Base-by-base conservation (phyloP, 2,797 vertebrate genomes). In the Silurus lanzhouensis region DNA sequence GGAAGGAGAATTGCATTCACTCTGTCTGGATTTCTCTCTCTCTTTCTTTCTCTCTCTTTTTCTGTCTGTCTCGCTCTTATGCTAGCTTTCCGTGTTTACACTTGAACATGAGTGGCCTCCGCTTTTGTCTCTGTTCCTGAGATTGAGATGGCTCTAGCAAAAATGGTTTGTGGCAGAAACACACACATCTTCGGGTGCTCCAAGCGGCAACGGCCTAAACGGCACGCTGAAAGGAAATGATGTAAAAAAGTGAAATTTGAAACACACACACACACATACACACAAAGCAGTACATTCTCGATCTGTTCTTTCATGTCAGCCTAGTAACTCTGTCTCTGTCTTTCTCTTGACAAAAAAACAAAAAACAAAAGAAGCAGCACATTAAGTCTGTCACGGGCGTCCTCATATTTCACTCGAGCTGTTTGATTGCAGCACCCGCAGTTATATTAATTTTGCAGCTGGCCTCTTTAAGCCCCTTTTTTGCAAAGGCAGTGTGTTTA, bases 1-100 rank as follows among this genome's bases (percentile, higher is more conserved):
- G 76, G 93, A 96, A 95, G 94, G 95, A 97, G 96, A 97, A 97
- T 97, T 97, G 96, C 96, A 95, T 96, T 96, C 81, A 14, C 81
- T 60, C 75, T 86, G 31, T 84, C 82, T 79, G 86, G 91, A 91
- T 94, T 93, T 93, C 93, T 92, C 92, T 94, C 93, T 94, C 90
- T 90, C 91, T 83, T 78, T 80, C 74, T 74, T 67, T 76, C 19
- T 68, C 55, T 6, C n/a, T 61, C 13, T 57, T 6, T 84, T 77
- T 67, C 27, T 76, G 48, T 66, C 61, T 55, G 48, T 68, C 74
- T 78, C 55, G 12, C 64, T 70, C 13, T 60, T 17, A 76, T 71
- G 31, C 60, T 63, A 60, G 66, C 67, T 17, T 87, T 52, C 38
- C n/a, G 46, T 88, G 81, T 87, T 86, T 85, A 81, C 83, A 85